Evolutionary conservation across 2,888 invertebrate species (phyloP), one percentile per base, ranked within the genome.

Genomic region (Melanotus villosus): DNA sequence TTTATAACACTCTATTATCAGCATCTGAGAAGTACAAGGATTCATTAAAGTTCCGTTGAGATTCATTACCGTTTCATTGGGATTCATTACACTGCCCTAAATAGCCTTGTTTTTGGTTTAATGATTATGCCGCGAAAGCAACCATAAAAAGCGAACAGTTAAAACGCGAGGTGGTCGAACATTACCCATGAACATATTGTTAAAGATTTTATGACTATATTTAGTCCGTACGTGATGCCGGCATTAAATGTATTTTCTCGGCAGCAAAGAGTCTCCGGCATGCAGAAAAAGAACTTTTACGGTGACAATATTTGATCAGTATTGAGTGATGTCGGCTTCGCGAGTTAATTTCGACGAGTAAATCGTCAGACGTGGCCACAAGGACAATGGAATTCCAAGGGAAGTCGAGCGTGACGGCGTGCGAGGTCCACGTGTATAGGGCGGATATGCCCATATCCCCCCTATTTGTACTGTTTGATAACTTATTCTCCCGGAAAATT

Each of bases 251-350:
- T 59, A 52, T 70, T 68, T 70, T 65, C 54, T 54, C 26, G 54
- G 52, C 63, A 21, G 56, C 32, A 69, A 45, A 41, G 50, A 64
- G 68, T 60, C 50, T 58, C 26, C 45, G 58, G 65, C 34, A 68
- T 65, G 65, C 58, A 59, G 52, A 64, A 68, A 73, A 73, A 73
- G 62, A 63, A 70, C 57, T 72, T 67, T 67, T 60, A 50, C 66
- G 66, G 70, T 68, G 69, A 73, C 69, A 73, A 70, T 72, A 72
- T 73, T 73, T 73, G 73, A 71, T 69, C 71, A 73, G 63, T 65
- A 65, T 68, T 71, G 73, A 73, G 68, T 71, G 63, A 71, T 73
- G 70, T 68, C 57, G 66, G 66, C 59, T 68, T 71, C 71, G 36
- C 38, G 50, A 68, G 68, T 43, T 68, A 68, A 68, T 68, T 68